Evolutionary conservation across 2,113 vertebrate species (phyloP), one percentile per base, ranked within the genome.

Genomic region (Vidua chalybeata): DNA sequence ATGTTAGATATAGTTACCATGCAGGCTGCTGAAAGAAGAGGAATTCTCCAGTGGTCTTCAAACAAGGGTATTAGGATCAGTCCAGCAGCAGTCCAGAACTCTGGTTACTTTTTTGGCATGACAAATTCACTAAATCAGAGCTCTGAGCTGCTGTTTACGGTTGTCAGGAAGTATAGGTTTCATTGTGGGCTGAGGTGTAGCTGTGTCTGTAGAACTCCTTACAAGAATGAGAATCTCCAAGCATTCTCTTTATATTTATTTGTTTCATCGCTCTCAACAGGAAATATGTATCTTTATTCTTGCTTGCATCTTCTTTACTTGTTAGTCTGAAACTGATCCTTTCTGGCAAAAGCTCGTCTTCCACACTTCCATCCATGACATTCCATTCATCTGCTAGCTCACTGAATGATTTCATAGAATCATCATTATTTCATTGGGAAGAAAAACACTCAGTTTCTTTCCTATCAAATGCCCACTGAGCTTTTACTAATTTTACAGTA

Each of bases 281-380:
- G 45, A 93, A 89, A 78, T 56, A 12, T 31, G 45, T 30, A 26
- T 87, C 52, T 78, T 59, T 62, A 43, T 74, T 84, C 72, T 82
- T 82, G 43, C 61, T 75, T 71, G n/a, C 37, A 64, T 79, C 77
- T 71, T 89, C 51, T 88, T 84, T 73, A 28, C 78, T 90, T 67
- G 30, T 61, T 84, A 52, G n/a, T 68, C 74, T 92, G 89, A 89
- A 93, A 87, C 48, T 16, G 61, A 95, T 84, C 74, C 80, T 82
- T 78, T 81, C 56, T 96, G 64, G 59, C 73, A 84, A 45, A 64
- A n/a, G 8, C 43, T 89, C 33, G n/a, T 89, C 52, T 77, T 59
- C 69, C 22, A 48, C 48, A 41, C 12, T 86, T 90, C 48, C 24
- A 21, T 77, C 46, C 4, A 3, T 31, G 35, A 46, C 19, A 33